phyloP scores from a whole-genome alignment of 1,140 invertebrate species.

The Drosophila baimaii region DNA sequence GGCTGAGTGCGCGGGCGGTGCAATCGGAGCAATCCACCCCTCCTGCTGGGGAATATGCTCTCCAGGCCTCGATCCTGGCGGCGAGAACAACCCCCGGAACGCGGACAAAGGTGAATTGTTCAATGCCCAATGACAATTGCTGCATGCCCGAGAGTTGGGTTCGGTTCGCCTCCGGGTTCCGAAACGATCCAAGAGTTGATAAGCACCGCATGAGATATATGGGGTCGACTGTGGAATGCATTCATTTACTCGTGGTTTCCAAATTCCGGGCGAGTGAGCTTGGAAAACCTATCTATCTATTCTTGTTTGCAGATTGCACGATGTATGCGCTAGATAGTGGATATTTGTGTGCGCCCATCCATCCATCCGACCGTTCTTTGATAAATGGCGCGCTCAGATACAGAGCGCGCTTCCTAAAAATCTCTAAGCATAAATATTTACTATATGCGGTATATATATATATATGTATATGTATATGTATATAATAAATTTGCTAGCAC shows the following conservation, averaged over 20 bases:
- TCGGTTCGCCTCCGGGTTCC: conserved; percentile 6
- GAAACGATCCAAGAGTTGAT: conserved; percentile 29
- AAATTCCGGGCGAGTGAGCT: conserved; percentile 33
- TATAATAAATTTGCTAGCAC: conserved; percentile 21
- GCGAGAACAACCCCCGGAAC: conserved; percentile 26
- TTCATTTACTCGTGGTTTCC: conserved; percentile 10
- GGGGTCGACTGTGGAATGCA: conserved; percentile 25
- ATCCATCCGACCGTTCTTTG: conserved; percentile 1
- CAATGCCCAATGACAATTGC: conserved; percentile 43
- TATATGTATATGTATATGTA: not conserved
- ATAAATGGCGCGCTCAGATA: conserved; percentile 16
- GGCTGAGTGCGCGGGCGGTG: conserved; percentile 15
- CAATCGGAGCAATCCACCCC: conserved; percentile 34
- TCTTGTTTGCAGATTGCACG: conserved; percentile 31
- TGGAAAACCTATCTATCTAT: conserved; percentile 11
- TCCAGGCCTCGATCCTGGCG: conserved; percentile 32
- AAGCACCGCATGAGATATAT: conserved; percentile 27
- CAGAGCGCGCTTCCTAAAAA: conserved; percentile 24
- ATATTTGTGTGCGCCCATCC: conserved; percentile 10
- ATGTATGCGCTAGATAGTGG: conserved; percentile 32
- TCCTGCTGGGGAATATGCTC: conserved; percentile 12
- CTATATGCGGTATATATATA: no score
- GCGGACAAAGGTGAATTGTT: conserved; percentile 35
- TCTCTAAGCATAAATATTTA: conserved; percentile 35
- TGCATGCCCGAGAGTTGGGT: conserved; percentile 27